Evolutionary conservation across 2,888 invertebrate genomes (phyloP), one percentile per base, ranked within the genome.

Genomic region (Netelia virgata): DNA sequence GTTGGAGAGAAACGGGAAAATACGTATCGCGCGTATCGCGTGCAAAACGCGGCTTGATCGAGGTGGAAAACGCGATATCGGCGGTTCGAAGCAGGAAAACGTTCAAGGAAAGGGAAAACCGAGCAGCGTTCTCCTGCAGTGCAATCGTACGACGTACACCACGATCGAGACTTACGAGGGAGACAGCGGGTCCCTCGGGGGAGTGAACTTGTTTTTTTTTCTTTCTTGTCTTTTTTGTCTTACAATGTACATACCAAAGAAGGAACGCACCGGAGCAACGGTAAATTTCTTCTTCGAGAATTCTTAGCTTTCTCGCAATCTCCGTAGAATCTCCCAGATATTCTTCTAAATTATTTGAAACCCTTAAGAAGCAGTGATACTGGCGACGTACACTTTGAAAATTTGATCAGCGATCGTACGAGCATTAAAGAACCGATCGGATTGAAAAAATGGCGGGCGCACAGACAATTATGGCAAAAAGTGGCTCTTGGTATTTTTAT

Each of bases 111-210:
- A 28, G 28, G 28, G 28, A 5, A 28, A 5, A 28, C 28, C 28
- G 28, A 28, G 5, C 5, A 5, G 28, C 28, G 28, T 28, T 28
- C 28, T 28, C 28, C 5, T 28, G 5, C 28, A 28, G 5, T 28
- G 69, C 53, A 69, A 55, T 55, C 70, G 70, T 41, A 28, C 36
- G 55, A 36, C 55, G 53, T 53, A 55, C 36, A 55, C 36, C 36
- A 70, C 16, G 16, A 18, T 14, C 55, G 55, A 55, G 55, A 55
- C n/a, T 55, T 55, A 18, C 55, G 70, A 70, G 16, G 16, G 36
- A 55, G 18, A 55, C 36, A 28, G 28, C 18, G 18, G 55, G n/a
- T 53, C 36, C 16, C 55, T 18, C 70, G 36, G 55, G 55, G 70
- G 36, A 36, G 36, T 55, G 11, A n/a, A 53, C 16, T 28, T 11